Base-by-base conservation (phyloP, 2,888 invertebrate species). In the Bruchidius siliquastri region DNA sequence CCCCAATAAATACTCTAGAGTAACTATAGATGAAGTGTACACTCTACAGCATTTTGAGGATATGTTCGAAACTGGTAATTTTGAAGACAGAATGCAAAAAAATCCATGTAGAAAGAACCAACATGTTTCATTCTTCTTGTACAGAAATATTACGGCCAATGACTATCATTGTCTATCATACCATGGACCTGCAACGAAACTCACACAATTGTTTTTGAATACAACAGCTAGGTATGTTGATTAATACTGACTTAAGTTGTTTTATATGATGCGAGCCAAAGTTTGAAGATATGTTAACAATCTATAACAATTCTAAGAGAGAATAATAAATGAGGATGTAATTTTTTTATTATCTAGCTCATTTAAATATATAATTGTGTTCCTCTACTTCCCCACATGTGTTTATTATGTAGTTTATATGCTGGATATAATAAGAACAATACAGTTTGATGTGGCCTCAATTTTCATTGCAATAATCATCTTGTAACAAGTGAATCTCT, bases 1-100 rank as follows among this genome's bases (percentile, higher is more conserved):
- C 26, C 67, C 72, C 21, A 82, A 85, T n/a, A 84, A 79, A 76
- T 85, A 84, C 71, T 81, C 84, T 49, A 78, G 80, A 21, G 80
- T 91, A 1, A 85, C 88, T 71, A 90, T 98, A 13, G 95, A 97
- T 80, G 88, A 91, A 76, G 89, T 96, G 0, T 95, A 94, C 81
- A 90, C 96, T 20, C 88, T 99, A 32, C 93, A 96, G 87, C 93
- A 96, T 84, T 98, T 91, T 82, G 91, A 93, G 77, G 92, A 96
- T 82, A 95, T 96, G 83, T 96, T 97, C 87, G 91, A 91, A 81
- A 90, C 91, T 79, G 94, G 93, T 0, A 89, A 91, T 72, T 98
- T 96, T 88, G 89, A 91, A 78, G 95, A 97, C 73, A 96, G 94
- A 86, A 94, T 93, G 89, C 90, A 93, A 68, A 83, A 88, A 73